Evolutionary conservation across 2,797 vertebrate species (phyloP).

Genomic region (Ataeniobius toweri): DNA sequence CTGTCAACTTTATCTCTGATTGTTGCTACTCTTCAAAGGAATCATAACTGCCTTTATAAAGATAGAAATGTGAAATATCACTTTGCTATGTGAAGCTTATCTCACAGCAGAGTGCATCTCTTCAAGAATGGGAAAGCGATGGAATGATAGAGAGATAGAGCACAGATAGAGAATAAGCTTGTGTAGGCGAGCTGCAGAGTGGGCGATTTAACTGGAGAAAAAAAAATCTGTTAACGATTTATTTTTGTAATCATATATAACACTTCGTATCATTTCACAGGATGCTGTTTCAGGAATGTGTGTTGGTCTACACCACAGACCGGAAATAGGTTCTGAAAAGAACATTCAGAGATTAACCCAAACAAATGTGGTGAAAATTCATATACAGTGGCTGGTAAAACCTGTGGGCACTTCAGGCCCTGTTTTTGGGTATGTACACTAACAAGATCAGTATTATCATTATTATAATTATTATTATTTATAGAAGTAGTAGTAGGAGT

Average conservation of each 20-base stretch:
- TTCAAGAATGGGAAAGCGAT: conserved; percentile 25
- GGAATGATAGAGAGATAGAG: conserved; percentile 9
- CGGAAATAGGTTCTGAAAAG: background rate
- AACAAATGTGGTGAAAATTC: background rate
- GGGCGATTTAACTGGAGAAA: conserved; percentile 11
- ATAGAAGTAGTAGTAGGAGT: too few species aligned
- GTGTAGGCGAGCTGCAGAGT: conserved; percentile 25
- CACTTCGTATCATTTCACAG: background rate
- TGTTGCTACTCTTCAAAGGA: conserved; percentile 10
- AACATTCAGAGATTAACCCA: background rate
- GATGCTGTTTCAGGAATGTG: background rate
- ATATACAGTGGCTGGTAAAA: background rate
- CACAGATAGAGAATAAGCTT: background rate
- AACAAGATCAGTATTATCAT: too few species aligned
- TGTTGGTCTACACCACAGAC: too few species aligned
- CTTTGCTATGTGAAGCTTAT: conserved; percentile 6
- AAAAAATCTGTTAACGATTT: conserved; percentile 12
- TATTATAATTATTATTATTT: background rate
- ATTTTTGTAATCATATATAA: conserved; percentile 19
- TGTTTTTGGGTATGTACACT: too few species aligned
- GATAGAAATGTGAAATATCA: conserved; percentile 18
- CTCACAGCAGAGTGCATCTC: background rate
- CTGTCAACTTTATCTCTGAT: background rate
- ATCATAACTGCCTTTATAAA: conserved; percentile 12
- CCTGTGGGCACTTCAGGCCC: too few species aligned